Base-by-base conservation (phyloP, 2,113 vertebrate genomes). In the Addax nasomaculatus region DNA sequence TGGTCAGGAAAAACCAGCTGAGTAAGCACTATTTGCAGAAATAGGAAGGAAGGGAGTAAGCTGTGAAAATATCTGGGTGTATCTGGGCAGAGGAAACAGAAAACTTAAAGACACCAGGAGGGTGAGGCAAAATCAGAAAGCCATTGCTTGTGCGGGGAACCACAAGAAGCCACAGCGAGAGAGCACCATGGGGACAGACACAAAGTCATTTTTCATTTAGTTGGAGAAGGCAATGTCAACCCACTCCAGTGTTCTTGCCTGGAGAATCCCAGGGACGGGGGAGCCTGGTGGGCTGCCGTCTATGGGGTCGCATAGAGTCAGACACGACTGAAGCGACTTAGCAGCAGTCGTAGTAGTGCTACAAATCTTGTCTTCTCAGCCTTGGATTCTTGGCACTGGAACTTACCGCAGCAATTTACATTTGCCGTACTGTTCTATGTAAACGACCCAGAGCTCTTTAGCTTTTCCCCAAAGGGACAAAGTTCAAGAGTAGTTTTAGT, bases 131-230 rank as follows among this genome's bases (percentile, higher is more conserved):
- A 14, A 10, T 3, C 16, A 83, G 49, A 81, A 73, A 89, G 53
- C 60, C 30, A 29, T 1, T 25, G 5, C 4, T 5, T 25, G 15
- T 23, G 11, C 3, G 3, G 17, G 36, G 36, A 25, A 25, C 7
- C 33, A 39, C 3, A 57, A 23, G 43, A 55, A 70, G 33, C 33
- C 39, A 39, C 25, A 15, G 5, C 30, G 21, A 84, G 51, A 39
- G 6, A n/a, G 19, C 0, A 3, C 3, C 16, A 6, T 21, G 30
- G 2, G 0, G 13, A 53, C 0, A 53, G 30, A 76, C 39, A 53
- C 55, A 11, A 43, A 78, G 64, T 17, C 36, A 16, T 83, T 53
- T 62, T 92, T 83, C 47, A 23, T 16, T 39, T 73, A 45, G 29
- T 43, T 1, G 43, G 43, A 43, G 43, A 43, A 43, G 43, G 43